These are phyloP conservation scores for Polia nebulosa DNA, from an alignment of 2,888 invertebrate species.

Conservation along the genomic window DNA sequence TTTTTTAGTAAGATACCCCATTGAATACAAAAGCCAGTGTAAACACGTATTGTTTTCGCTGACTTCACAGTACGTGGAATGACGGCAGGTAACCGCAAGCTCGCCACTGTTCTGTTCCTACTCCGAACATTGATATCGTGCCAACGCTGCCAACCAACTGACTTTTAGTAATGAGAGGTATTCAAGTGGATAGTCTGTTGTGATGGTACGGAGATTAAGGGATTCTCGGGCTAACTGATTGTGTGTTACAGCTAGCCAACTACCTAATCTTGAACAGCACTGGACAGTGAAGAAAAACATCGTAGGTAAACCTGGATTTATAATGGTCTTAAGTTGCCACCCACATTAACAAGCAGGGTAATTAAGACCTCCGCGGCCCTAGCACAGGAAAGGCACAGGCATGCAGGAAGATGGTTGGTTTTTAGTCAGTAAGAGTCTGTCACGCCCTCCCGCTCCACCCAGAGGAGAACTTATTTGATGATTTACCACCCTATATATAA, in stretches of 20 bases:
- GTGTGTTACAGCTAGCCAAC: constrained; percentile 1
- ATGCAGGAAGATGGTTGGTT: too few species aligned
- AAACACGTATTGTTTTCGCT: constrained; percentile 40
- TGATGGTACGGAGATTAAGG: constrained; percentile 22
- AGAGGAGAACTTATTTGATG: too few species aligned
- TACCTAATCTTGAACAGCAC: constrained; percentile 13
- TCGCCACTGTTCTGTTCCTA: constrained; percentile 7
- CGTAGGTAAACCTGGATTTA: not conserved
- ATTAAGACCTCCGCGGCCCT: too few species aligned
- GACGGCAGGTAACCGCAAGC: constrained; percentile 49
- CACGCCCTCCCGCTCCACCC: too few species aligned
- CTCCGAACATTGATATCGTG: constrained; percentile 38
- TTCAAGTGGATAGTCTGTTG: constrained; percentile 9
- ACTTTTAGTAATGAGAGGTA: constrained; percentile 41
- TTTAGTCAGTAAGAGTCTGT: too few species aligned
- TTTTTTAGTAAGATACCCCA: too few species aligned
- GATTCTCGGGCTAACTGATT: constrained; percentile 5
- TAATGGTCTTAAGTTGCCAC: not conserved
- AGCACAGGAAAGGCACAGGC: too few species aligned
- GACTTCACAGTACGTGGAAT: constrained; percentile 19
- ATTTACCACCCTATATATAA: too few species aligned
- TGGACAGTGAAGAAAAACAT: not conserved
- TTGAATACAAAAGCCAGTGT: not conserved
- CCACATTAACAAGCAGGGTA: not conserved
- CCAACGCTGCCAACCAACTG: constrained; percentile 25